Evolutionary conservation across 2,888 invertebrate species (phyloP).

Genomic region (Thumatha senex): DNA sequence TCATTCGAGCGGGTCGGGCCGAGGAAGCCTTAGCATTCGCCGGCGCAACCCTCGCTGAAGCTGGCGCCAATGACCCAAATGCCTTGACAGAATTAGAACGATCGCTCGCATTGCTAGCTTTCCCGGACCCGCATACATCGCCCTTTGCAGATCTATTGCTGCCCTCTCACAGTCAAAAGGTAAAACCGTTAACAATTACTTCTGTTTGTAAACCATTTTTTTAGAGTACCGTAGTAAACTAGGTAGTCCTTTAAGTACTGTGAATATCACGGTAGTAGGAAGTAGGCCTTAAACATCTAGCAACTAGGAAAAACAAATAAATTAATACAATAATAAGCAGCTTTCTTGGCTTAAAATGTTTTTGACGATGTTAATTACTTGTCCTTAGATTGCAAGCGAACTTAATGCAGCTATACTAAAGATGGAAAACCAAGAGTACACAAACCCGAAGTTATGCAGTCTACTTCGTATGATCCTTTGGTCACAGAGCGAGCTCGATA

Average conservation of each 20-base stretch:
- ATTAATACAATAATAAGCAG: too few relatives aligned
- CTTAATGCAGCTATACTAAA: constrained; percentile 98
- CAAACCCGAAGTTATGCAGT: constrained; percentile 95
- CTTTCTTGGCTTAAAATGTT: too few relatives aligned
- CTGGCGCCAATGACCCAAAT: constrained; percentile 91
- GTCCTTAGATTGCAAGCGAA: constrained; percentile 95
- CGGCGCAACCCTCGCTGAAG: constrained; percentile 94
- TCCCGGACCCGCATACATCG: constrained; percentile 97
- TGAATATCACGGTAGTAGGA: too few relatives aligned
- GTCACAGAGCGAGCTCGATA: constrained; percentile 97
- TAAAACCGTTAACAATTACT: constrained; percentile 46
- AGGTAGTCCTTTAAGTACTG: too few relatives aligned
- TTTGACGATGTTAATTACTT: too few relatives aligned
- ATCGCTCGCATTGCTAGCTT: constrained; percentile 96
- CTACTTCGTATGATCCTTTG: constrained; percentile 96
- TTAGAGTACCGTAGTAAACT: too few relatives aligned
- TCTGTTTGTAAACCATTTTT: too few relatives aligned
- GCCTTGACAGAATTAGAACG: constrained; percentile 93
- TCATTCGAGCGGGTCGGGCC: constrained; percentile 92
- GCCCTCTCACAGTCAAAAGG: constrained; percentile 97
- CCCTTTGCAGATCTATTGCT: constrained; percentile 97
- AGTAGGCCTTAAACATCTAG: too few relatives aligned
- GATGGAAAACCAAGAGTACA: constrained; percentile 95
- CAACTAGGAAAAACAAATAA: too few relatives aligned
- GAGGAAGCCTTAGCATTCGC: constrained; percentile 96